Percentiles rank a stretch among this genome's conserved stretches.
Conservation (phyloP, 2,888 invertebrate species). For the Palloptera scutellata region DNA sequence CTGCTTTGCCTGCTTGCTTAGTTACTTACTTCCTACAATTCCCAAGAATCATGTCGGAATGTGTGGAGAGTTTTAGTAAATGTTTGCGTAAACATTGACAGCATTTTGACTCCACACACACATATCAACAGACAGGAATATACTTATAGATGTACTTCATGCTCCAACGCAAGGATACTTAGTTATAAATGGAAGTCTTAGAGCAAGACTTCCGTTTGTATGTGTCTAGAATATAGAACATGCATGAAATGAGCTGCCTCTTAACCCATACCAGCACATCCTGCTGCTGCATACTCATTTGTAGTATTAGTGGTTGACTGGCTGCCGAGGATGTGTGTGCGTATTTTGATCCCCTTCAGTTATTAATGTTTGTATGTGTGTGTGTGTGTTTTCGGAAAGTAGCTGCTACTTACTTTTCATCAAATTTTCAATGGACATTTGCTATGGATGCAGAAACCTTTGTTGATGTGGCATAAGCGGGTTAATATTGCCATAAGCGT, state of each 20-base stretch:
- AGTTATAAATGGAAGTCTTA: too few species aligned
- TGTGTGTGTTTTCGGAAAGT: too few species aligned
- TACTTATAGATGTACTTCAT: too few species aligned
- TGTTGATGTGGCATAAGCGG: conserved; percentile 26
- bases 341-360: too few species aligned
- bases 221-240: too few species aligned
- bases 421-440: background rate
- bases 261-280: too few species aligned
- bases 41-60: background rate
- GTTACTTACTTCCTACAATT: background rate
- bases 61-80: conserved; percentile 34
- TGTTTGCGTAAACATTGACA: conserved; percentile 52
- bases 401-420: too few species aligned
- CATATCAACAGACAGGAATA: background rate
- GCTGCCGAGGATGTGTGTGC: background rate
- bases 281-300: background rate
- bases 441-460: background rate
- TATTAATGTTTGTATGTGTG: too few species aligned
- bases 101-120: conserved; percentile 44
- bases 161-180: too few species aligned
- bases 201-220: too few species aligned
- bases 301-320: background rate
- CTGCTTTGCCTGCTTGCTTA: background rate
- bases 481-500: conserved; percentile 33
- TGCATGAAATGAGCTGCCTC: too few species aligned